These are phyloP conservation scores for Rhyacophila brunnea DNA, from an alignment of 1,140 invertebrate species.

Conservation along the genomic window DNA sequence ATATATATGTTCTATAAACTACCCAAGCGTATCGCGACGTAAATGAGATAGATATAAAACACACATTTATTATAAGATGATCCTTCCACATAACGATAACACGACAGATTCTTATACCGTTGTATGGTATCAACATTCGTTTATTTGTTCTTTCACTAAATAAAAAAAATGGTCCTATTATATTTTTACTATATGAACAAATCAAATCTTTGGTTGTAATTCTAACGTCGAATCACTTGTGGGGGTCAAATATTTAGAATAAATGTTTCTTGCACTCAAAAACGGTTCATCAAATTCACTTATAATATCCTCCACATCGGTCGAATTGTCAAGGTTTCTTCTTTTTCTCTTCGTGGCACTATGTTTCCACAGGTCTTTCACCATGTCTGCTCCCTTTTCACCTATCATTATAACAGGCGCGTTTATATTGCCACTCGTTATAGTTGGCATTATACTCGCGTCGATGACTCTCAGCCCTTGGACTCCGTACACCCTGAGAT, in stretches of 20 bases:
- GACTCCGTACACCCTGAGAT: conserved; percentile 73
- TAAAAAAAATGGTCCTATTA: too few relatives aligned
- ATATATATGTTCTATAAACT: too few relatives aligned
- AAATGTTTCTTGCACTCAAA: conserved; percentile 25
- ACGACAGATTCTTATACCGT: too few relatives aligned
- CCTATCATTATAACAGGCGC: conserved; percentile 90
- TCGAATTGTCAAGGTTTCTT: conserved; percentile 27
- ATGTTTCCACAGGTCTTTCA: conserved; percentile 69
- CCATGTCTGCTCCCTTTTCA: conserved; percentile 86
- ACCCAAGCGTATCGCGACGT: too few relatives aligned
- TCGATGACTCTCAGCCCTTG: conserved; percentile 75
- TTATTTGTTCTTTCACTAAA: too few relatives aligned
- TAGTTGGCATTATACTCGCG: conserved; percentile 77
- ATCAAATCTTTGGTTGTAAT: too few relatives aligned
- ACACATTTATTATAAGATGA: too few relatives aligned
- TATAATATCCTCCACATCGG: conserved; percentile 8
- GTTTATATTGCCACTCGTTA: conserved; percentile 83
- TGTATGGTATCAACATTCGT: too few relatives aligned
- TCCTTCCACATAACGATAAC: too few relatives aligned
- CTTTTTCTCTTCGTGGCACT: conserved; percentile 42
- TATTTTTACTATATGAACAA: too few relatives aligned
- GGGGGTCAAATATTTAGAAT: conserved; percentile 20
- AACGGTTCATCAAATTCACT: conserved; percentile 25
- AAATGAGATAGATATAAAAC: too few relatives aligned
- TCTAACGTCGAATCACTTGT: neutral